These are phyloP conservation scores for Eupithecia subumbrata DNA, from an alignment of 2,888 invertebrate species.

Conservation along the genomic window DNA sequence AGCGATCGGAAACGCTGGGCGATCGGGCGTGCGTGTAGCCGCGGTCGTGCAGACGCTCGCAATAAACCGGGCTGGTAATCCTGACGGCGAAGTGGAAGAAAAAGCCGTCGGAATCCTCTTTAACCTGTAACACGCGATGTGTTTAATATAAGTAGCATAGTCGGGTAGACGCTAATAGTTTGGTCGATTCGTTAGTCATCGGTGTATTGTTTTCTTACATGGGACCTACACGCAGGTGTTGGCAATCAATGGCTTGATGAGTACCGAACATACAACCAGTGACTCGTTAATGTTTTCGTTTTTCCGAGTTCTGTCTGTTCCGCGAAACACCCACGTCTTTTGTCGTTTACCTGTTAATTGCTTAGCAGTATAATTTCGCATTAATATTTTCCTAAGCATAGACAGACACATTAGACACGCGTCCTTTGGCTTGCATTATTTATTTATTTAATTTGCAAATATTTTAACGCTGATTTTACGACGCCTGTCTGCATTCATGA, in stretches of 20 bases:
- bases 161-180: conserved; percentile 41
- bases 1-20: conserved; percentile 47
- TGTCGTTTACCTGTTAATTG: conserved; percentile 11
- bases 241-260: conserved; percentile 20
- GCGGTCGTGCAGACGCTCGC: conserved; percentile 65
- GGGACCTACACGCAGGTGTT: conserved; percentile 30
- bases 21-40: conserved; percentile 63
- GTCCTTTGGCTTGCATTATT: conserved; percentile 6
- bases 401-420: not conserved
- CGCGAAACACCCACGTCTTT: conserved; percentile 15
- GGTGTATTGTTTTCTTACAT: conserved; percentile 38
- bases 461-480: conserved; percentile 13
- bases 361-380: not conserved
- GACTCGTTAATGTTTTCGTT: not conserved
- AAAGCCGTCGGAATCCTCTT: conserved; percentile 46
- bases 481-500: conserved; percentile 7
- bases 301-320: conserved; percentile 7
- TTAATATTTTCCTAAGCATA: conserved; percentile 3
- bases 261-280: not conserved
- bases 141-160: conserved; percentile 2
- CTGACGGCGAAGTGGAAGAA: conserved; percentile 48
- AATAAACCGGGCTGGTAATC: conserved; percentile 57
- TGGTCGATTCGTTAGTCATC: conserved; percentile 46
- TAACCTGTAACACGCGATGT: conserved; percentile 45
- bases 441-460: not conserved